A percentile compares a stretch with the other conserved stretches of the same genome.
Conservation (phyloP, 2,113 vertebrate species). For the Zapus hudsonius region DNA sequence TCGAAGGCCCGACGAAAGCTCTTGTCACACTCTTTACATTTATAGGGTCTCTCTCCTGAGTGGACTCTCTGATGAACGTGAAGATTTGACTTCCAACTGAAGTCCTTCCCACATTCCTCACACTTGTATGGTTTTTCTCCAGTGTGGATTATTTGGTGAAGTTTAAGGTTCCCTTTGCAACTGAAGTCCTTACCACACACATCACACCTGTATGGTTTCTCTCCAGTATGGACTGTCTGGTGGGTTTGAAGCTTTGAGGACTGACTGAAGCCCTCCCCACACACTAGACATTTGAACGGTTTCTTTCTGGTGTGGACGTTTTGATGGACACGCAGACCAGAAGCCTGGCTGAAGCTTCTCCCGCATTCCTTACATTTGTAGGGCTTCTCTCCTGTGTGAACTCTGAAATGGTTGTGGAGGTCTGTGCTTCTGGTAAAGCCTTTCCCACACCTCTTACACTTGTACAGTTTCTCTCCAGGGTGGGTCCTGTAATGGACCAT, state of each 20-base stretch:
- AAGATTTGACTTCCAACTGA: slow-evolving; percentile 40
- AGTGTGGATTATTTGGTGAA: slow-evolving; percentile 49
- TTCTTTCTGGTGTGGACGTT: slow-evolving; percentile 76
- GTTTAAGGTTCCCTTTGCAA: too few relatives aligned
- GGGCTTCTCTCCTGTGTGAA: too few relatives aligned
- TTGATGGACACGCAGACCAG: slow-evolving; percentile 71
- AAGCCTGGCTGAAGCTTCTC: slow-evolving; percentile 71
- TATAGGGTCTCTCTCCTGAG: too few relatives aligned
- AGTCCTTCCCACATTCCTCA: slow-evolving; percentile 63
- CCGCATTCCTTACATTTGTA: too few relatives aligned
- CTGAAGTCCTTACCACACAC: slow-evolving; percentile 75
- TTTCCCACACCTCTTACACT: too few relatives aligned
- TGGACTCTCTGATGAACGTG: slow-evolving; percentile 31
- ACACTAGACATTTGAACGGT: slow-evolving; percentile 73
- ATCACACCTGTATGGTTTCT: slow-evolving; percentile 68
- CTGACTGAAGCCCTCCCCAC: slow-evolving; percentile 73
- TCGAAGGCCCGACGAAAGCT: too few relatives aligned
- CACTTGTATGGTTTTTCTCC: slow-evolving; percentile 69
- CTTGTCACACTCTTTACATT: too few relatives aligned
- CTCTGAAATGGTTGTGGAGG: slow-evolving; percentile 69
- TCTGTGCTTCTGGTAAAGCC: slow-evolving; percentile 75
- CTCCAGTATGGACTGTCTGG: slow-evolving; percentile 71
- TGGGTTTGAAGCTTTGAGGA: slow-evolving; percentile 68
- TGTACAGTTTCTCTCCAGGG: slow-evolving; percentile 68
- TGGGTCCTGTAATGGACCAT: slow-evolving; percentile 75